Evolutionary conservation across 1,140 invertebrate genomes (phyloP).

Genomic region (Ridgeia piscesae): DNA sequence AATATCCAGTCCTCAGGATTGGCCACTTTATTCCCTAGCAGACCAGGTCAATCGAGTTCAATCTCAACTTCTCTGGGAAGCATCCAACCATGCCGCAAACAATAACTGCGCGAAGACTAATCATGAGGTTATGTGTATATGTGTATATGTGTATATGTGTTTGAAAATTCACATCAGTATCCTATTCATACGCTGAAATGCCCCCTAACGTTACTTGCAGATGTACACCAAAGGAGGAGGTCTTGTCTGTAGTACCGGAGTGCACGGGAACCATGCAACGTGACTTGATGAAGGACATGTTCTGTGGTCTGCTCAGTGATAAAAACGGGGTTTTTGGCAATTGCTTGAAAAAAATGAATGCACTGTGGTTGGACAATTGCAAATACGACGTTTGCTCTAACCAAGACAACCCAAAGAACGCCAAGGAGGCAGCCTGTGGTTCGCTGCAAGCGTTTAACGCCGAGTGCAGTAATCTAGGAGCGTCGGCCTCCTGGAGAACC

Average conservation of each 20-base stretch:
- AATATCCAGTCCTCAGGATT: too few relatives aligned
- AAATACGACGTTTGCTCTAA: background rate
- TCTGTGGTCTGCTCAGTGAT: background rate
- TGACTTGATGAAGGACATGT: background rate
- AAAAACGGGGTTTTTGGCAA: background rate
- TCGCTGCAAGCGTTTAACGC: background rate
- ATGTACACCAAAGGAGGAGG: background rate
- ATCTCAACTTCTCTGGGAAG: too few relatives aligned
- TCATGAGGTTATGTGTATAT: too few relatives aligned
- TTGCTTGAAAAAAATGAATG: background rate
- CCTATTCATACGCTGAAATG: too few relatives aligned
- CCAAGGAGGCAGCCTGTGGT: conserved; percentile 8
- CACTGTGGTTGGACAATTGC: background rate
- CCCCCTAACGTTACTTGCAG: too few relatives aligned
- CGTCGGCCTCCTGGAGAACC: too few relatives aligned
- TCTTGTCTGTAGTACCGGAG: background rate
- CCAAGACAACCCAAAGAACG: background rate
- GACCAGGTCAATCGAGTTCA: too few relatives aligned
- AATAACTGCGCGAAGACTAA: too few relatives aligned
- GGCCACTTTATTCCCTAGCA: too few relatives aligned
- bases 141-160: too few relatives aligned
- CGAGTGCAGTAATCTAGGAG: conserved; percentile 7
- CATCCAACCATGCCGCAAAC: too few relatives aligned
- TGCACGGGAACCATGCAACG: background rate
- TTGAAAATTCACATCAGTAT: too few relatives aligned